Conservation (phyloP, 2,888 invertebrate species). For the Thecophora atra region DNA sequence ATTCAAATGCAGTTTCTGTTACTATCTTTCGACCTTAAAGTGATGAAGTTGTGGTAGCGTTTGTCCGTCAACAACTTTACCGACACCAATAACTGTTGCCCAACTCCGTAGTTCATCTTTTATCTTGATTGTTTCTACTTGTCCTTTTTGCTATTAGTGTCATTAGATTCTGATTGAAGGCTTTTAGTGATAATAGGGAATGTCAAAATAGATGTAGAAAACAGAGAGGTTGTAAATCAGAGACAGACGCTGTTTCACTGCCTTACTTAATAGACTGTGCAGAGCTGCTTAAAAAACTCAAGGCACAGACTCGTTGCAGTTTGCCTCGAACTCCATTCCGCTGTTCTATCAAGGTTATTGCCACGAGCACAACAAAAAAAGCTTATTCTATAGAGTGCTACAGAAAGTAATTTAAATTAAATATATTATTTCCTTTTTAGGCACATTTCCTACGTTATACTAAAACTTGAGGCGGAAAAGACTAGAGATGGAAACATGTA, state of each 20-base stretch:
- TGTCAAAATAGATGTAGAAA: neutral
- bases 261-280: neutral
- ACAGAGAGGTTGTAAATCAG: neutral
- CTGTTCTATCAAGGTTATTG: too few species aligned
- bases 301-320: neutral
- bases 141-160: conserved; percentile 16
- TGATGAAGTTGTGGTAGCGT: conserved; percentile 6
- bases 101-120: conserved; percentile 10
- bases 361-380: too few species aligned
- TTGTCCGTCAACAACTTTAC: neutral
- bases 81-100: neutral
- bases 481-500: too few species aligned
- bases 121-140: too few species aligned
- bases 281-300: neutral
- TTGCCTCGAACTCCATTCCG: neutral
- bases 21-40: conserved; percentile 8
- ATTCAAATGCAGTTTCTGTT: too few species aligned
- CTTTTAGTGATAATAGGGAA: neutral
- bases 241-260: neutral
- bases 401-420: too few species aligned
- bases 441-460: too few species aligned
- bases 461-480: too few species aligned
- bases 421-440: too few species aligned
- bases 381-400: too few species aligned
- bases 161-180: conserved; percentile 3